Percentiles rank a stretch among this genome's conserved stretches.
These are phyloP conservation scores for Typhlomys cinereus DNA, from an alignment of 2,113 vertebrate species.

Conservation along the genomic window DNA sequence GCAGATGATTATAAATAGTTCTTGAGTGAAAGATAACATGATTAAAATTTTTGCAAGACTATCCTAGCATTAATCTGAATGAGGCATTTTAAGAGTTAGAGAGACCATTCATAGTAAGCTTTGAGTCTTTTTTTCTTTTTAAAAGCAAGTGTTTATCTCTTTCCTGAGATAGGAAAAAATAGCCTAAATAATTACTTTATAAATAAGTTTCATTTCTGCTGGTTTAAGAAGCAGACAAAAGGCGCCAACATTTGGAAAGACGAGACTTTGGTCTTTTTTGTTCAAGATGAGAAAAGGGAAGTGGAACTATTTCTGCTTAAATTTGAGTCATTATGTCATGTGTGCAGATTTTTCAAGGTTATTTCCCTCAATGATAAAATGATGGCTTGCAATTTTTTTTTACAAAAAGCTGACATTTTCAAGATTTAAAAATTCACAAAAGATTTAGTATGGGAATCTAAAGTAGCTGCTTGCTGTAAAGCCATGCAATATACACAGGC, in stretches of 20 bases:
- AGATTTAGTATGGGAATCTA: neutral
- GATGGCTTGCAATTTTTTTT: constrained; percentile 27
- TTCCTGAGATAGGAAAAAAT: neutral
- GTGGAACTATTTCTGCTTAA: constrained; percentile 59
- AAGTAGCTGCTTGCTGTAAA: neutral
- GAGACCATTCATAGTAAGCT: neutral
- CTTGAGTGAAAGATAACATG: neutral
- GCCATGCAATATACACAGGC: neutral
- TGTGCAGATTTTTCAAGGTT: constrained; percentile 59
- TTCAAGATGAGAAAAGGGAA: constrained; percentile 50
- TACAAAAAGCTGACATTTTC: constrained; percentile 65
- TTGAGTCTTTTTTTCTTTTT: neutral
- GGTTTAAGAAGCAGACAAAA: neutral
- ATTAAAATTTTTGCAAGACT: neutral
- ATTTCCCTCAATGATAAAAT: constrained; percentile 56
- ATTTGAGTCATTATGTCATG: constrained; percentile 43
- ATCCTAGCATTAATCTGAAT: neutral
- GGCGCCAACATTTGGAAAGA: constrained; percentile 15
- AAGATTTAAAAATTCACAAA: constrained; percentile 48
- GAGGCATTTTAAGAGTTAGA: neutral
- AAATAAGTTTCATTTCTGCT: constrained; percentile 34
- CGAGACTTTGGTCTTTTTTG: neutral
- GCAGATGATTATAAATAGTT: neutral
- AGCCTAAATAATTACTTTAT: neutral
- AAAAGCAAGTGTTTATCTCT: constrained; percentile 30